A percentile compares a stretch with the other conserved stretches of the same genome.
Evolutionary conservation across 2,888 invertebrate species (phyloP).

Genomic region (Dicyrtoma fusca): DNA sequence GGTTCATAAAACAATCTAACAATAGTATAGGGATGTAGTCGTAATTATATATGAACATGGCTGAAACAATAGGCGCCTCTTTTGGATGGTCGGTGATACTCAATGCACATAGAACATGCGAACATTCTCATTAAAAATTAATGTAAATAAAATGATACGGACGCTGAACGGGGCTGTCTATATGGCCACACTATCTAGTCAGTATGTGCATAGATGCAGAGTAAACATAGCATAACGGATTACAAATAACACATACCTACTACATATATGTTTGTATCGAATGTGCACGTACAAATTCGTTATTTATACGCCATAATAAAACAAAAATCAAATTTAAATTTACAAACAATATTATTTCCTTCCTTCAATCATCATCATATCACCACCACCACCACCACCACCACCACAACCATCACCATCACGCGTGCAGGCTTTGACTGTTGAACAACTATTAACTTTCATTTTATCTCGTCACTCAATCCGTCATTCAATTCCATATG

Average conservation of each 20-base stretch:
- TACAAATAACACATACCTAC: slow-evolving; percentile 3
- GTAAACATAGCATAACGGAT: not conserved
- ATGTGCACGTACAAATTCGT: too few relatives aligned
- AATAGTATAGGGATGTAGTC: too few relatives aligned
- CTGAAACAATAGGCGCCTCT: too few relatives aligned
- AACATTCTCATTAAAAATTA: too few relatives aligned
- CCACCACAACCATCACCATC: not conserved
- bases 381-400: not conserved
- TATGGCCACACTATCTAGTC: too few relatives aligned
- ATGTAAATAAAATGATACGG: too few relatives aligned
- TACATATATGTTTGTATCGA: too few relatives aligned
- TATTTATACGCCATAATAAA: not conserved
- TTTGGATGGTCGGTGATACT: too few relatives aligned
- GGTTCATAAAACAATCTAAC: not conserved
- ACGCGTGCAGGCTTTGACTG: not conserved
- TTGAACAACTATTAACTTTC: not conserved
- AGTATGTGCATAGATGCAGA: too few relatives aligned
- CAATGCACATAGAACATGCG: too few relatives aligned
- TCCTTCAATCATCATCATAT: slow-evolving; percentile 8
- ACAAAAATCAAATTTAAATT: not conserved
- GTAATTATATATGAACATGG: too few relatives aligned
- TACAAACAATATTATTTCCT: not conserved
- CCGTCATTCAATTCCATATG: slow-evolving; percentile 5
- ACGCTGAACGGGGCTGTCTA: too few relatives aligned
- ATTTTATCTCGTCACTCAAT: not conserved